Percentiles rank a stretch among this genome's conserved stretches.
These are phyloP conservation scores for Saguinus imperator DNA, from an alignment of 2,113 vertebrate genomes.

Conservation along the genomic window DNA sequence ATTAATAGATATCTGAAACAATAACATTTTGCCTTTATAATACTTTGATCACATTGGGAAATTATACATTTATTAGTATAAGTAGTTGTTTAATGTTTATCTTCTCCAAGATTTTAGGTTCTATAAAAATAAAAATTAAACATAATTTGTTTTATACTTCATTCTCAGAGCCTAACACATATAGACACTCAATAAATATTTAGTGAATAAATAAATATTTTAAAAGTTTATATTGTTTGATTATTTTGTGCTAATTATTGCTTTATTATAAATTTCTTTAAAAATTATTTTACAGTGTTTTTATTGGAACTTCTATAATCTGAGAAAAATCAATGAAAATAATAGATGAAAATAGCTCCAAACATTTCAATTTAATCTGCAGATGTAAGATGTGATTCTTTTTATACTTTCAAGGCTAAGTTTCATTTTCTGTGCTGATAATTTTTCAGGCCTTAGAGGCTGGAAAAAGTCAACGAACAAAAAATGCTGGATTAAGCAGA, in stretches of 20 bases:
- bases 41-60: not conserved
- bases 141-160: not conserved
- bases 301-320: not conserved
- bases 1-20: not conserved
- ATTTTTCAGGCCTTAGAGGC: not conserved
- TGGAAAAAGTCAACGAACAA: slow-evolving; percentile 14
- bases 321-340: slow-evolving; percentile 31
- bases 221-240: not conserved
- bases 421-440: not conserved
- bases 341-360: not conserved
- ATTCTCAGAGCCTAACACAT: not conserved
- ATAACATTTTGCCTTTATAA: not conserved
- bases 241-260: slow-evolving; percentile 17
- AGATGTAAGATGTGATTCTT: not conserved
- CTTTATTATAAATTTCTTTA: not conserved
- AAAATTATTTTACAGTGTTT: not conserved
- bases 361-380: not conserved
- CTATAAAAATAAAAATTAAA: not conserved
- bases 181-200: slow-evolving; percentile 1
- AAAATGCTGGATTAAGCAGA: not conserved
- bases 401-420: not conserved
- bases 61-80: not conserved
- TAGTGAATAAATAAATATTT: slow-evolving; percentile 4
- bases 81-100: slow-evolving; percentile 12
- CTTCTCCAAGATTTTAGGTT: not conserved